Evolutionary conservation across 1,140 invertebrate species (phyloP).

Genomic region (Trachelipus rathkii): DNA sequence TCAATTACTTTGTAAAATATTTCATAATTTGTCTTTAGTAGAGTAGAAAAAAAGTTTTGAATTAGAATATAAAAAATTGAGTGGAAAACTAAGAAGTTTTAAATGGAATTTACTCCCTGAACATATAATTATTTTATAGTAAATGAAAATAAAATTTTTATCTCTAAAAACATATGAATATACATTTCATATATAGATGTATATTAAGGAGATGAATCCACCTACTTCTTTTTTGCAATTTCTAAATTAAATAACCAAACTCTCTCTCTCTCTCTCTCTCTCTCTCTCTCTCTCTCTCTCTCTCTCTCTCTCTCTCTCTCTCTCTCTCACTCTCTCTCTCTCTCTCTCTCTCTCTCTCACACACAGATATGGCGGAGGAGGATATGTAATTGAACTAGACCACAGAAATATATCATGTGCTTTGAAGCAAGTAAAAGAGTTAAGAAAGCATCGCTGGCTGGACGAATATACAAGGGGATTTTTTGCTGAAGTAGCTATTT

Average conservation of each 20-base stretch:
- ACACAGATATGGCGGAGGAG: slow-evolving; percentile 56
- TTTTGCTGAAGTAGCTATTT: slow-evolving; percentile 59
- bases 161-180: neutral
- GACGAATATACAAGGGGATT: slow-evolving; percentile 57
- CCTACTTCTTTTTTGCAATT: neutral
- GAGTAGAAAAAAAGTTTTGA: neutral
- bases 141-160: neutral
- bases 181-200: neutral
- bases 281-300: neutral
- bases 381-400: slow-evolving; percentile 55
- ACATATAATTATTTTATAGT: neutral
- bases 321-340: neutral
- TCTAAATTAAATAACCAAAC: too few relatives aligned
- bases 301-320: neutral
- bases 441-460: slow-evolving; percentile 55
- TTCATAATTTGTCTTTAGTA: neutral
- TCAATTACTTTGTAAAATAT: slow-evolving; percentile 1
- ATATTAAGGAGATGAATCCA: neutral
- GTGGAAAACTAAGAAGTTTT: neutral
- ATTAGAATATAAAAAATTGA: neutral
- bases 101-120: neutral
- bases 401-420: slow-evolving; percentile 50
- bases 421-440: slow-evolving; percentile 47
- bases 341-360: slow-evolving; percentile 31
- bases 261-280: too few relatives aligned